These are phyloP conservation scores for Campopleginae sp. DNA, from an alignment of 2,888 invertebrate genomes.

Conservation along the genomic window DNA sequence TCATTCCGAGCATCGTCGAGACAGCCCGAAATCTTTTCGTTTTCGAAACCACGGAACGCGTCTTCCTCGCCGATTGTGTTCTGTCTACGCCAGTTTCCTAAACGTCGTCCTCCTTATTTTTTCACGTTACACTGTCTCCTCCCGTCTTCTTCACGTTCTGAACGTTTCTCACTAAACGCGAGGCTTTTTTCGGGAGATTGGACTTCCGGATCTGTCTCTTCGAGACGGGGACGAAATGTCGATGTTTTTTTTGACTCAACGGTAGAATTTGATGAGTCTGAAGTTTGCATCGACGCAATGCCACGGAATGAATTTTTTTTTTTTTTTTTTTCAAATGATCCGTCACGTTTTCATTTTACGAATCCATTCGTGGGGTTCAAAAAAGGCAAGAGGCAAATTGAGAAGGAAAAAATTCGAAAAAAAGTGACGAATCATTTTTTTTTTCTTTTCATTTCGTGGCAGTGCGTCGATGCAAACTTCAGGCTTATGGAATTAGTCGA, in stretches of 20 bases:
- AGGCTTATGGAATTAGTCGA: too few species aligned
- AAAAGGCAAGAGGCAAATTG: too few species aligned
- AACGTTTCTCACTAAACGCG: conserved; percentile 21
- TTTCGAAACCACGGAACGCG: conserved; percentile 62
- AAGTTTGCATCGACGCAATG: background rate
- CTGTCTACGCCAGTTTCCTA: background rate
- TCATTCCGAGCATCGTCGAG: conserved; percentile 66
- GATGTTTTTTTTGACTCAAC: background rate
- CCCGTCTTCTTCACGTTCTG: conserved; percentile 7
- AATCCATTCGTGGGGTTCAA: too few species aligned
- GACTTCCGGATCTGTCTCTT: conserved; percentile 54
- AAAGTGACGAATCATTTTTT: too few species aligned
- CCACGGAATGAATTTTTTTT: too few species aligned
- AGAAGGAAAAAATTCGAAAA: too few species aligned
- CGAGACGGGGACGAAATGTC: background rate
- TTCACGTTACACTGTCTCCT: conserved; percentile 46
- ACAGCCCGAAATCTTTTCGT: conserved; percentile 43
- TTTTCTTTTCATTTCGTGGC: too few species aligned
- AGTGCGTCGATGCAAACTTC: too few species aligned
- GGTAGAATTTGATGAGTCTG: too few species aligned
- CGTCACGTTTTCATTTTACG: too few species aligned
- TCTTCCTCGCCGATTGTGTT: conserved; percentile 50
- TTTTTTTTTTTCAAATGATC: too few species aligned
- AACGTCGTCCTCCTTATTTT: conserved; percentile 18
- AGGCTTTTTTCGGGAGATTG: conserved; percentile 49